A percentile compares a stretch with the other conserved stretches of the same genome.
phyloP scores from a whole-genome alignment of 2,113 vertebrate genomes.

The human region DNA sequence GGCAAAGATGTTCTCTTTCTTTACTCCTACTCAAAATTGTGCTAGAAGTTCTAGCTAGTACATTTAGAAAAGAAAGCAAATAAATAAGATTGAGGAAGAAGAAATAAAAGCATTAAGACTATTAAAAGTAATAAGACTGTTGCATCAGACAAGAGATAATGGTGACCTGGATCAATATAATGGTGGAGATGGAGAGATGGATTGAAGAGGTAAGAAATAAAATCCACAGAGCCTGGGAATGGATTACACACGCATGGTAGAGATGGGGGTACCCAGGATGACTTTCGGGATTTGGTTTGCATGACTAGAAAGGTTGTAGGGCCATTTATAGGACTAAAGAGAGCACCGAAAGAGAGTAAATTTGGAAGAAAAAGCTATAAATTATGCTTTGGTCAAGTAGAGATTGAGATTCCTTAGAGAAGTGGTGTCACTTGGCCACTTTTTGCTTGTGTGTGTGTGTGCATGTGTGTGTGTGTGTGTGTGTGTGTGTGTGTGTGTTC shows the following conservation, averaged over 20 bases:
- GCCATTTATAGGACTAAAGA: not conserved
- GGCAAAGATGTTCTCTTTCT: not conserved
- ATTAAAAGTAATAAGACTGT: not conserved
- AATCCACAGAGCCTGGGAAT: not conserved
- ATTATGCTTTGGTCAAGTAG: not conserved
- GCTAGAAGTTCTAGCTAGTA: not conserved
- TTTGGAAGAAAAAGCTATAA: not conserved
- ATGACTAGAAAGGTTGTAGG: not conserved
- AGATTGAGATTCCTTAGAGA: not conserved
- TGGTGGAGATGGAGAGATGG: not conserved
- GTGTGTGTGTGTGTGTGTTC: not conserved
- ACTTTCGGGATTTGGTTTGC: not conserved
- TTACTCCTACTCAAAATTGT: not conserved
- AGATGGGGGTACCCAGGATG: not conserved
- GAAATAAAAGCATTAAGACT: not conserved
- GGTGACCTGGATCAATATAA: not conserved
- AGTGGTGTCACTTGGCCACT: not conserved
- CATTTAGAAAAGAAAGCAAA: constrained; percentile 4
- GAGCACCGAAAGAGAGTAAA: not conserved
- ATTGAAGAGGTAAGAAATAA: not conserved
- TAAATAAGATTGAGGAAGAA: not conserved
- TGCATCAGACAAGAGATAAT: not conserved
- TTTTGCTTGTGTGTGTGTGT: not conserved
- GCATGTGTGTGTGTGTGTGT: not conserved
- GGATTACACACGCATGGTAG: not conserved